These are phyloP conservation scores for Chalcis sispes DNA, from an alignment of 2,888 invertebrate species.

Conservation along the genomic window DNA sequence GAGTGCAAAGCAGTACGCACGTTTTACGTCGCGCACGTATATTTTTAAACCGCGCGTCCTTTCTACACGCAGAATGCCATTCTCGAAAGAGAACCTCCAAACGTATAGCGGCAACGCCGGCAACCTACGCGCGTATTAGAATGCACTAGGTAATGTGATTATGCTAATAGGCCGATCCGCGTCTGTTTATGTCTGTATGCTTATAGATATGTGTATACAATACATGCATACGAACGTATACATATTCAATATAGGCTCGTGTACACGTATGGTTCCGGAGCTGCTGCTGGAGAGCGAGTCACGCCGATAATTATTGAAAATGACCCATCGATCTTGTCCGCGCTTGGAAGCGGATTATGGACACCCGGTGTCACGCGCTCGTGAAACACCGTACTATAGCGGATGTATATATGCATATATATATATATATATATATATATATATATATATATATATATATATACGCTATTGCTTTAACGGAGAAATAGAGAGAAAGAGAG, in stretches of 20 bases:
- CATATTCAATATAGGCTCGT: too few relatives aligned
- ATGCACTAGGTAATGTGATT: constrained; percentile 67
- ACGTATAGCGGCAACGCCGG: constrained; percentile 40
- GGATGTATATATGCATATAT: too few relatives aligned
- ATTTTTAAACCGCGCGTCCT: constrained; percentile 38
- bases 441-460: too few relatives aligned
- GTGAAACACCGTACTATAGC: background rate
- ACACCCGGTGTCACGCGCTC: constrained; percentile 5
- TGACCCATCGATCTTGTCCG: constrained; percentile 66
- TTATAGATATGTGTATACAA: too few relatives aligned
- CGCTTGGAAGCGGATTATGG: constrained; percentile 39
- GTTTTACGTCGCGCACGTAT: constrained; percentile 3
- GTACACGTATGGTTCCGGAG: too few relatives aligned
- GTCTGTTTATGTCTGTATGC: background rate
- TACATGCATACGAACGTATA: too few relatives aligned
- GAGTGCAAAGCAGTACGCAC: too few relatives aligned
- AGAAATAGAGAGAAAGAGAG: too few relatives aligned
- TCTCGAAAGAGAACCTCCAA: constrained; percentile 64
- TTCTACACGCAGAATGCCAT: constrained; percentile 61
- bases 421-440: too few relatives aligned
- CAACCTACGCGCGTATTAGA: constrained; percentile 54
- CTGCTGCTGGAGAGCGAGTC: background rate
- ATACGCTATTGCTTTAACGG: too few relatives aligned
- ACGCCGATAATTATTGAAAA: constrained; percentile 63
- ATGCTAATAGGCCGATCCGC: constrained; percentile 65